Conservation (phyloP, 2,113 vertebrate genomes). For the Plecturocebus donacophilus region DNA sequence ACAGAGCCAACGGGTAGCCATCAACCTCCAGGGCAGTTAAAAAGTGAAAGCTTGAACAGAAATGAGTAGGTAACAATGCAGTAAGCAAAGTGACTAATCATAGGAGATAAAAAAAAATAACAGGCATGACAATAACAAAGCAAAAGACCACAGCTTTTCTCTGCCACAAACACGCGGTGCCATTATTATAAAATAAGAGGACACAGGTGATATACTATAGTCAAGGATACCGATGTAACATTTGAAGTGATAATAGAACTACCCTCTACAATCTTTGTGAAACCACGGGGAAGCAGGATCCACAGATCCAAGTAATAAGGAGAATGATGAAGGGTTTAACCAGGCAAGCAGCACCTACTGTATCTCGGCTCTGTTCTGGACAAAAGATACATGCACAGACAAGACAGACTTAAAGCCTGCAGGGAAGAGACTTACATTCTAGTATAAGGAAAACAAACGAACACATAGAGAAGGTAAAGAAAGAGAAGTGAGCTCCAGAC, state of each 20-base stretch:
- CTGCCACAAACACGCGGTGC: neutral
- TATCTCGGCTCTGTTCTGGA: neutral
- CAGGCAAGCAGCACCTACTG: neutral
- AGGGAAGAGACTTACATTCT: neutral
- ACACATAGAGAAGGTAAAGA: neutral
- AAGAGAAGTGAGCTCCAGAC: neutral
- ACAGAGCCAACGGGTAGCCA: neutral
- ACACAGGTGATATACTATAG: neutral
- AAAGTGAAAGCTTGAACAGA: neutral
- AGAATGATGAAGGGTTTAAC: neutral
- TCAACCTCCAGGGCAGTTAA: neutral
- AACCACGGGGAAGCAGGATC: neutral
- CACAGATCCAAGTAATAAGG: neutral
- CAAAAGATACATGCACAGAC: neutral
- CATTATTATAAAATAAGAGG: neutral
- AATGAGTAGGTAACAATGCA: neutral
- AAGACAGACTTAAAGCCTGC: neutral
- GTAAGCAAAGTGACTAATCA: neutral
- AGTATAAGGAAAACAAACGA: neutral
- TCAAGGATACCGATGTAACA: neutral
- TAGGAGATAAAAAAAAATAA: neutral
- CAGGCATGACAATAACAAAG: neutral
- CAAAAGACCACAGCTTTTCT: neutral
- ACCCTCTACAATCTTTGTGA: neutral
- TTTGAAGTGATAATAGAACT: neutral